phyloP scores from a whole-genome alignment of 2,888 invertebrate genomes.

The Ormia ochracea region DNA sequence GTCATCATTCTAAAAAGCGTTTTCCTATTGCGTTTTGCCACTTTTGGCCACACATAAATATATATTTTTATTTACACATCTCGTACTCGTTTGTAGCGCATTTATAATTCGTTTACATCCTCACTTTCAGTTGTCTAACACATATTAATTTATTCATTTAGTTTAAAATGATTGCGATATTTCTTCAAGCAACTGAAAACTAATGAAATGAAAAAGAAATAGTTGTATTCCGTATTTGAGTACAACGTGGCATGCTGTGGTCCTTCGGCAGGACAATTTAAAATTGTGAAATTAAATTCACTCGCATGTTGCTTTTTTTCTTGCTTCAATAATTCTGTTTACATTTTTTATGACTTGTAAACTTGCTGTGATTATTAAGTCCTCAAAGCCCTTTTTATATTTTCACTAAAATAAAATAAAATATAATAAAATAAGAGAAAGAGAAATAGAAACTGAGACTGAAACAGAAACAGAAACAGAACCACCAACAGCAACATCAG shows the following conservation, averaged over 20 bases:
- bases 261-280: constrained; percentile 52
- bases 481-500: no score
- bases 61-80: no score
- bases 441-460: neutral
- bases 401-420: neutral
- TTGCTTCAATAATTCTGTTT: constrained; percentile 57
- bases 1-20: no score
- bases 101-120: neutral
- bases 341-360: constrained; percentile 27
- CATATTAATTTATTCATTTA: neutral
- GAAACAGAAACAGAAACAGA: no score
- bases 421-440: constrained; percentile 3
- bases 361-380: constrained; percentile 50
- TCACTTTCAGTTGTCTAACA: neutral
- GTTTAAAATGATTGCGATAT: constrained; percentile 15
- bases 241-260: constrained; percentile 50
- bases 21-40: no score
- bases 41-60: no score
- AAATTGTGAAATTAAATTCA: constrained; percentile 58
- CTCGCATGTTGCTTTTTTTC: constrained; percentile 59
- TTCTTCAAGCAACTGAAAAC: constrained; percentile 41
- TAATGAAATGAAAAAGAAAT: constrained; percentile 21
- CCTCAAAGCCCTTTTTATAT: constrained; percentile 29
- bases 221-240: neutral
- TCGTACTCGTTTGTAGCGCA: neutral